Base-by-base conservation (phyloP, 1,140 invertebrate genomes). In the Dendrolimus kikuchii region DNA sequence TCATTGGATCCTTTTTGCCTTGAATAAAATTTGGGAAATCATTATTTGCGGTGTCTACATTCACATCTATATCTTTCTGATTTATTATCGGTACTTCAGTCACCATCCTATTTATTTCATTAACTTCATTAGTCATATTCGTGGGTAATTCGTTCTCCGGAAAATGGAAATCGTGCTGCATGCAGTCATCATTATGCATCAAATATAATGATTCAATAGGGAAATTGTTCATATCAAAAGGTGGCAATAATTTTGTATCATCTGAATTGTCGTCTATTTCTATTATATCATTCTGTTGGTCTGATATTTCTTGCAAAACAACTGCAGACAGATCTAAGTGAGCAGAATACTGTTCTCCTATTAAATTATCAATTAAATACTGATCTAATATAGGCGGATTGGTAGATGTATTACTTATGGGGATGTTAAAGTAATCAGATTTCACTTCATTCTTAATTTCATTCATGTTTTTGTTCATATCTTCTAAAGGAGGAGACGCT, bases 221-320 rank as follows among this genome's bases (percentile, higher is more conserved):
- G 49, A 83, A 83, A 45, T 51, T 51, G 53, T 84, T 82, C 71
- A 86, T 82, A 53, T 88, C 82, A 49, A 80, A 82, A 1, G 81
- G 64, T 2, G 79, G 74, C 49, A 87, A 55, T 7, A 86, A 59
- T 63, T 88, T 88, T 42, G 80, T 85, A 52, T 88, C 86, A 39
- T 86, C 81, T 0, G 86, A 88, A 53, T 86, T 87, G 42, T 87
- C 85, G 36, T 88, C 82, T 37, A 86, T 87, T 60, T 87, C 82
- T 57, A 86, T 86, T 2, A 86, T 78, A 40, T 84, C 81, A 41
- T 72, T 81, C 52, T 87, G 71, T 40, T 74, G 72, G 38, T 77
- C 71, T 0, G 68, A 58, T n/a, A 66, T 63, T 45, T 77, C 76
- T 2, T 74, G 70, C 6, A 83, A 55, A 4, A 73, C 72, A 2